These are phyloP conservation scores for Aplodontia rufa DNA, from an alignment of 2,113 vertebrate species.

Conservation along the genomic window DNA sequence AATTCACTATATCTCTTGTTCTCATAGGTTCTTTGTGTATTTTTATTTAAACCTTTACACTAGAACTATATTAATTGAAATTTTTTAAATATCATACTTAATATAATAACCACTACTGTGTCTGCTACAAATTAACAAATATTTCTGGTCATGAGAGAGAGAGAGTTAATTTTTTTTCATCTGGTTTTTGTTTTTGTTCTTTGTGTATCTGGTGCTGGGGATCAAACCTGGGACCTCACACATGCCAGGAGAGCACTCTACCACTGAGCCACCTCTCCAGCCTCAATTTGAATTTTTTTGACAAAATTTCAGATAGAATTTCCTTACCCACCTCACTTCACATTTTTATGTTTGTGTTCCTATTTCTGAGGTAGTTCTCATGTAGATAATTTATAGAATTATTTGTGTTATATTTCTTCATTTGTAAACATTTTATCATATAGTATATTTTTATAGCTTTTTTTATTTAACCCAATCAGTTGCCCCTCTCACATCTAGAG, in stretches of 20 bases:
- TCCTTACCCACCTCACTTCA: background rate
- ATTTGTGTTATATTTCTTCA: background rate
- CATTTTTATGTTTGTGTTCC: background rate
- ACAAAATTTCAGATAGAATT: background rate
- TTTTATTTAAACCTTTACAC: constrained; percentile 24
- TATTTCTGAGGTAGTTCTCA: background rate
- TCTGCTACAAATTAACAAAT: background rate
- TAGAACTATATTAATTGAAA: background rate
- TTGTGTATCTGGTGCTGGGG: no score
- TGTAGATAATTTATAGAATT: background rate
- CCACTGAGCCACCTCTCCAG: no score
- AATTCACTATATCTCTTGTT: background rate
- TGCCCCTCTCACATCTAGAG: background rate
- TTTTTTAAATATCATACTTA: background rate
- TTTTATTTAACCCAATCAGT: background rate
- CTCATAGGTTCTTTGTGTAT: background rate
- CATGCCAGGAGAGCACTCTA: no score
- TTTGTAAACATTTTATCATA: background rate
- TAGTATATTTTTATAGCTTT: background rate
- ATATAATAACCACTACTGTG: background rate
- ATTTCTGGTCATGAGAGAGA: background rate
- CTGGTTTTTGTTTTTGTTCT: no score
- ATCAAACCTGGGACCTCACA: no score
- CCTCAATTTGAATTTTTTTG: constrained; percentile 12
- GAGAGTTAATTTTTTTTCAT: no score